Base-by-base conservation (phyloP, 2,888 invertebrate species). In the Drosophila longiperda region DNA sequence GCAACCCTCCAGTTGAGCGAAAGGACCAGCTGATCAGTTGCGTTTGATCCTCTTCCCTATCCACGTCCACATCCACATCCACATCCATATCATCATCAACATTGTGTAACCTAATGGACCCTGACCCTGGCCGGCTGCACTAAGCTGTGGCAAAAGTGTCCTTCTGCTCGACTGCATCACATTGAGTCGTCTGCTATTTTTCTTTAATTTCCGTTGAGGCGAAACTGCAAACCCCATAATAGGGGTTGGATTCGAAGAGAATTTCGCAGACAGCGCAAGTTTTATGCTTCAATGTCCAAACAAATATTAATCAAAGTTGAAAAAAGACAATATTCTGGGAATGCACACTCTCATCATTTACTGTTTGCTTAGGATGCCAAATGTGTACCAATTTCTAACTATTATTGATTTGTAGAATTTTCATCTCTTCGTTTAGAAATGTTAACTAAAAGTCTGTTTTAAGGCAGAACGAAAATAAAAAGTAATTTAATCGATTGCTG, bases 91-190 rank as follows among this genome's bases (percentile, higher is more conserved):
- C 76, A 82, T 85, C 87, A 89, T 86, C 81, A 86, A 89, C 90
- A 88, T 87, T 88, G 90, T 92, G 91, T 91, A 91, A 92, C 91
- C 91, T 92, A 91, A 91, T 91, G 78, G 90, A 80, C 87, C 85
- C 90, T 92, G 91, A 91, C 91, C 91, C 83, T 78, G 74, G 72
- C 73, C 79, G 75, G 75, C 74, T 72, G 83, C 81, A 75, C 80
- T 89, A 90, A 89, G 89, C 89, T 90, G 89, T 83, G 89, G 89
- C 89, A 86, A 90, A 84, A 89, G 83, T 90, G 79, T 80, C 83
- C 75, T 89, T 73, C 77, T 80, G 90, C 88, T 81, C 82, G 82
- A 90, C 73, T 82, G 76, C 70, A 48, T 61, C 29, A 34, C 58
- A 63, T 40, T 72, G 53, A 61, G 67, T 38, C 55, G 48, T 54